Evolutionary conservation across 2,113 vertebrate species (phyloP), one percentile per base, ranked within the genome.

Genomic region (Agelaius phoeniceus): DNA sequence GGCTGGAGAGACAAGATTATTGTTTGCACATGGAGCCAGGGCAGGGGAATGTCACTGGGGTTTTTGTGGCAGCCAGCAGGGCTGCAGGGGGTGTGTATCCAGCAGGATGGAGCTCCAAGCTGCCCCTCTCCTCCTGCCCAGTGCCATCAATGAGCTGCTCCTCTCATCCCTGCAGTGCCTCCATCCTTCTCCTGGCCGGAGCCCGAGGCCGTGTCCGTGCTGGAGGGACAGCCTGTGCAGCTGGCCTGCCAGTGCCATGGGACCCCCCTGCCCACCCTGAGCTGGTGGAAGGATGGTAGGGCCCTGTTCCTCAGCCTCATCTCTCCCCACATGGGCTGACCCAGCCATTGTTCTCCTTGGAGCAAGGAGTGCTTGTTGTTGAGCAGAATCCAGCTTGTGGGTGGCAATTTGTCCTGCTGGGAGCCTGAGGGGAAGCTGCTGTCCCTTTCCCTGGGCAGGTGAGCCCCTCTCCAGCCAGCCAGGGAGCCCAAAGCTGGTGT

Each of bases 281-380:
- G 97, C 87, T 99, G 99, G 99, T 94, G 90, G 62, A 99, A 99
- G 96, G 98, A 99, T 0, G 98, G 99, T 98, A 97, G 43, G 97
- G 30, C 11, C 6, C 52, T 76, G 66, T 10, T 66, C 13, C 52
- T 87, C 44, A 24, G 27, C n/a, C 10, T 61, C 52, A 22, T 46
- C 39, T 71, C 61, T 68, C 16, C 44, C 21, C 33, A 23, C 21
- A 2, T 1, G 7, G 12, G 3, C 2, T 51, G 22, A 54, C 41
- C 28, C 49, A 49, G 61, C 7, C 14, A 22, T 7, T 55, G 46
- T 43, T 43, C 27, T 75, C 74, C 52, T 52, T 6, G 23, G 62
- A 89, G 78, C 55, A 41, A 62, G 84, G 61, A 62, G 33, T 0
- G 3, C 12, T 48, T 4, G 11, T 4, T 16, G 5, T 5, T 22